Base-by-base conservation (phyloP, 2,888 invertebrate species). In the Sylvicola cinctus region DNA sequence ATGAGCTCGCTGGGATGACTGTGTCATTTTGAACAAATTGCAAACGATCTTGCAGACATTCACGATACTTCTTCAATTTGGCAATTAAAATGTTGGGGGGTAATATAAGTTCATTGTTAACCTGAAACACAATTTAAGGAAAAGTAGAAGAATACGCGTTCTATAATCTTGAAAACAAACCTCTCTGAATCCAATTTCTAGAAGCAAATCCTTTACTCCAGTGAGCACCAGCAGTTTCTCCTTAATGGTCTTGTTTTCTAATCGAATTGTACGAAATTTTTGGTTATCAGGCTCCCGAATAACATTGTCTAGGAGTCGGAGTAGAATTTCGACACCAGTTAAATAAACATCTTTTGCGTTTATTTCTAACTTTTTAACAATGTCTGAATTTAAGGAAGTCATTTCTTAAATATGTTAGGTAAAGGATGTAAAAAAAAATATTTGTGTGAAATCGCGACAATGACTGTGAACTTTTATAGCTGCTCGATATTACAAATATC, bases 211-310 rank as follows among this genome's bases (percentile, higher is more conserved):
- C 10, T 46, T 47, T 28, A 48, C 48, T 11, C 57, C 58, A 16
- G 44, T 39, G 16, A 56, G 28, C 3, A 49, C 45, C 3, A 45
- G 32, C 17, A 58, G 38, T 36, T 57, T 58, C 4, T 55, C 51
- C 30, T 52, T 51, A 34, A 58, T 57, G 5, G 48, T 43, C 41
- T 52, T 51, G 44, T 58, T 58, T 37, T 53, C 55, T 7, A 49
- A 36, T 4, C 53, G 49, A 35, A 58, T 53, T 7, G 46, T 49
- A 3, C 58, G 51, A 43, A 47, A 58, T 43, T 54, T 58, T 1
- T 40, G 36, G 38, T 57, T 55, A 2, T 44, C 43, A 4, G 58
- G 58, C 36, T 57, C 52, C 11, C 44, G 49, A 11, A 58, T 45
- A 27, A 58, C 46, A 44, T 58, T 58, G 33, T 57, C 53, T 17